Percentiles rank a stretch among this genome's conserved stretches.
These are phyloP conservation scores for Chesias legatella DNA, from an alignment of 2,888 invertebrate species.

Conservation along the genomic window DNA sequence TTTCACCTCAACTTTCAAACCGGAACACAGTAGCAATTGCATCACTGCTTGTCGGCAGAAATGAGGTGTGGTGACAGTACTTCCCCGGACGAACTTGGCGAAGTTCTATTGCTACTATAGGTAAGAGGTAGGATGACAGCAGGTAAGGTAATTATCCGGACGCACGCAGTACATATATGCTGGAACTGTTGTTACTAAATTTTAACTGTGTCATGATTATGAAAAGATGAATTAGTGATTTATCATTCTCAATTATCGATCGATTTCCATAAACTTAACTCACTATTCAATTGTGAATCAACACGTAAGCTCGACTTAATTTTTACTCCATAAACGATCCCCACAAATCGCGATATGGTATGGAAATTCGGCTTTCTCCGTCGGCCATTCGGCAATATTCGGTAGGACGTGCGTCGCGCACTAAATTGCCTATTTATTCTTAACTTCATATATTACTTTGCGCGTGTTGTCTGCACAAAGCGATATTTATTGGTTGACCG, in stretches of 20 bases:
- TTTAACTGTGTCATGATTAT: too few species aligned
- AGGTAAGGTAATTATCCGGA: too few species aligned
- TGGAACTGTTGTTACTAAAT: too few species aligned
- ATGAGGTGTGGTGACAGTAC: too few species aligned
- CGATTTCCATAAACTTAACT: slow-evolving; percentile 18
- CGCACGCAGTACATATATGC: too few species aligned
- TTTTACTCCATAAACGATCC: slow-evolving; percentile 79
- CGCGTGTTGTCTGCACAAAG: slow-evolving; percentile 80
- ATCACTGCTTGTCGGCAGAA: too few species aligned
- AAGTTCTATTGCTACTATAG: too few species aligned
- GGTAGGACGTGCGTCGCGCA: slow-evolving; percentile 73
- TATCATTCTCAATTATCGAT: slow-evolving; percentile 17
- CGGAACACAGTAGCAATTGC: too few species aligned
- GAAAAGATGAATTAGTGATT: slow-evolving; percentile 1
- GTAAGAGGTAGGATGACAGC: too few species aligned
- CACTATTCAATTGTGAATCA: slow-evolving; percentile 64
- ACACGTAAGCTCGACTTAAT: slow-evolving; percentile 71
- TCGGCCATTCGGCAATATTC: slow-evolving; percentile 79
- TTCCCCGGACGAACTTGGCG: too few species aligned
- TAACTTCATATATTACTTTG: slow-evolving; percentile 81
- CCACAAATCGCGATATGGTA: slow-evolving; percentile 76
- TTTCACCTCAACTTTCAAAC: too few species aligned
- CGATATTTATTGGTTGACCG: slow-evolving; percentile 79
- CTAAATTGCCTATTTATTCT: slow-evolving; percentile 82
- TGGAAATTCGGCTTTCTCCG: slow-evolving; percentile 72